A percentile compares a stretch with the other conserved stretches of the same genome.
Conservation (phyloP, 2,113 vertebrate genomes). For the Malurus elegans region DNA sequence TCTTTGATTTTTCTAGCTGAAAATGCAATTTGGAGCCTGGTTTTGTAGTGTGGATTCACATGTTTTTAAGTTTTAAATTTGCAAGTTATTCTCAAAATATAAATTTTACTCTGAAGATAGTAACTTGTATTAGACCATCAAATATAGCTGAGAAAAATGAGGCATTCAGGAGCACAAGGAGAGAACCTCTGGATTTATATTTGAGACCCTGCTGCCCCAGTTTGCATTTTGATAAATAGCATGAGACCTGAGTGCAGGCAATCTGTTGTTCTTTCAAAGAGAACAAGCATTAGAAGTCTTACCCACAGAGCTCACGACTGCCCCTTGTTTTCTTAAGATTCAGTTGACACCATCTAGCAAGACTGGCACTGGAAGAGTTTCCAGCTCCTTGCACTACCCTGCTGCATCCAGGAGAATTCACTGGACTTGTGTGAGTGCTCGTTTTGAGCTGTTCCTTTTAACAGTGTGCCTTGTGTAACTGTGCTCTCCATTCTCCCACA, state of each 20-base stretch:
- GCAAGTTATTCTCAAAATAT: not conserved
- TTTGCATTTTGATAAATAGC: not conserved
- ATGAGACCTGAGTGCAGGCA: not conserved
- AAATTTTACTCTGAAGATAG: not conserved
- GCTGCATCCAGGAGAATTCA: not conserved
- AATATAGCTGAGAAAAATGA: not conserved
- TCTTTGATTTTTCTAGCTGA: not conserved
- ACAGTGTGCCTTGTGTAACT: not conserved
- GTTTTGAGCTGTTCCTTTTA: not conserved
- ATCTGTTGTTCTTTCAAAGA: not conserved
- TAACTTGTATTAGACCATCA: not conserved
- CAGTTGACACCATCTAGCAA: not conserved
- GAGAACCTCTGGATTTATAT: not conserved
- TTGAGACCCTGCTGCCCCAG: not conserved
- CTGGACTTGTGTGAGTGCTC: not conserved
- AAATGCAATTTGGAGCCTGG: not conserved
- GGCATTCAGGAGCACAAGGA: accelerated
- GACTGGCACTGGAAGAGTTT: not conserved
- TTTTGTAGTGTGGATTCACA: not conserved
- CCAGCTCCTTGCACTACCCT: not conserved
- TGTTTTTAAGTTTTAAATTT: not conserved
- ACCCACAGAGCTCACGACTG: not conserved
- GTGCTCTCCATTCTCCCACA: not conserved
- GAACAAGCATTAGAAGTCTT: not conserved
- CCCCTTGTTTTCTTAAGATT: not conserved